Evolutionary conservation across 2,797 vertebrate species (phyloP).

Genomic region (Dallia pectoralis): DNA sequence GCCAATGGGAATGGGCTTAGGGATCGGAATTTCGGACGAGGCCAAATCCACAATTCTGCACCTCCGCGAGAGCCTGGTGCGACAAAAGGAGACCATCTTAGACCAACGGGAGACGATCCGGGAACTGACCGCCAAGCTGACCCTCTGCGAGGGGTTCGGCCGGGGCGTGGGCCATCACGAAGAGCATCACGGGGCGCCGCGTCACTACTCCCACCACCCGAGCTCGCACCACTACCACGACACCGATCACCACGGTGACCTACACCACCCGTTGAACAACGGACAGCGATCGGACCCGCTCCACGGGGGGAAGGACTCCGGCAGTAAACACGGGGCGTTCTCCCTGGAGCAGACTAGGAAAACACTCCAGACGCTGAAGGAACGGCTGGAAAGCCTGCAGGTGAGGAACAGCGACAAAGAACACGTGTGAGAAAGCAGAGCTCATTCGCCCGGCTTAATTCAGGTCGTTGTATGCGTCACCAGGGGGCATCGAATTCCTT

Average conservation of each 20-base stretch:
- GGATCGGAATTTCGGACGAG: constrained; percentile 70
- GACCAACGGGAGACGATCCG: constrained; percentile 82
- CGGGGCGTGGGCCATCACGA: constrained; percentile 48
- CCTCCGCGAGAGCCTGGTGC: constrained; percentile 79
- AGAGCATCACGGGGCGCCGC: background rate
- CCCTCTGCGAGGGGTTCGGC: constrained; percentile 77
- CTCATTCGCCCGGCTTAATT: constrained; percentile 33
- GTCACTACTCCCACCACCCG: constrained; percentile 35
- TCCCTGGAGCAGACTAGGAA: constrained; percentile 76
- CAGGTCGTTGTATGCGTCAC: constrained; percentile 37
- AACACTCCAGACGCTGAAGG: constrained; percentile 78
- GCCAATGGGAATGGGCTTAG: background rate
- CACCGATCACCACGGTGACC: constrained; percentile 52
- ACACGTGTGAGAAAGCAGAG: background rate
- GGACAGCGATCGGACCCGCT: constrained; percentile 63
- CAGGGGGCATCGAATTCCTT: constrained; percentile 13
- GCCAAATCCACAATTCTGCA: constrained; percentile 82
- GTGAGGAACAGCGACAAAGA: constrained; percentile 50
- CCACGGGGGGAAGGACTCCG: constrained; percentile 57
- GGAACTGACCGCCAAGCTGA: constrained; percentile 81
- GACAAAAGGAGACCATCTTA: constrained; percentile 82
- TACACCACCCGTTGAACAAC: constrained; percentile 46
- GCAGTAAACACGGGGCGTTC: constrained; percentile 59
- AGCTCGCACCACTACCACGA: constrained; percentile 56
- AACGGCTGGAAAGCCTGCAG: constrained; percentile 80